Evolutionary conservation across 2,888 invertebrate species (phyloP).

Genomic region (Cremastobaeus sp.): DNA sequence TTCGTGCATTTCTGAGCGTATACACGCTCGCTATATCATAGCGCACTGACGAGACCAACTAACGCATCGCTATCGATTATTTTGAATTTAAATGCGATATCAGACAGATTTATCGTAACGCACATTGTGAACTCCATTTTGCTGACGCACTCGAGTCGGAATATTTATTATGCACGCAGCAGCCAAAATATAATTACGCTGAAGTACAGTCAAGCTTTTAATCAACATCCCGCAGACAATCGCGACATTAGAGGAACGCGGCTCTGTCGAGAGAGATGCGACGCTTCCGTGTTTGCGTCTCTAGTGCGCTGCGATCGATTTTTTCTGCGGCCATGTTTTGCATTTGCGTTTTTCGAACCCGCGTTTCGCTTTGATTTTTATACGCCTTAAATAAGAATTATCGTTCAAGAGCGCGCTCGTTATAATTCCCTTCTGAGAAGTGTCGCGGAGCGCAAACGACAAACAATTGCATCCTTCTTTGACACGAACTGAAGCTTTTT

Average conservation of each 20-base stretch:
- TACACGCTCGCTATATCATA: slow-evolving; percentile 53
- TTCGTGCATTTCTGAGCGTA: slow-evolving; percentile 64
- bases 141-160: slow-evolving; percentile 47
- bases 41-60: slow-evolving; percentile 55
- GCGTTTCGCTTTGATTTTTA: no score
- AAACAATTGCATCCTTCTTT: no score
- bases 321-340: no score
- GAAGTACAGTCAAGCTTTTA: slow-evolving; percentile 60
- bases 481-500: no score
- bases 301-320: background rate
- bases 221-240: slow-evolving; percentile 60
- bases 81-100: slow-evolving; percentile 59
- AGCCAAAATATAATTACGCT: slow-evolving; percentile 62
- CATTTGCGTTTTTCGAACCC: no score
- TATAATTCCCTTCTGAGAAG: no score
- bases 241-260: slow-evolving; percentile 31
- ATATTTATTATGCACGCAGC: slow-evolving; percentile 58
- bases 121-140: slow-evolving; percentile 43
- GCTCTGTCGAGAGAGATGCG: no score
- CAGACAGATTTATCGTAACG: slow-evolving; percentile 62
- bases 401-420: no score
- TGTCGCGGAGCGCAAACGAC: no score
- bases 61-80: slow-evolving; percentile 60
- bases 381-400: no score
- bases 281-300: slow-evolving; percentile 32